Percentiles rank a stretch among this genome's conserved stretches.
These are phyloP conservation scores for Hystrix cristata DNA, from an alignment of 2,113 vertebrate genomes.

Conservation along the genomic window DNA sequence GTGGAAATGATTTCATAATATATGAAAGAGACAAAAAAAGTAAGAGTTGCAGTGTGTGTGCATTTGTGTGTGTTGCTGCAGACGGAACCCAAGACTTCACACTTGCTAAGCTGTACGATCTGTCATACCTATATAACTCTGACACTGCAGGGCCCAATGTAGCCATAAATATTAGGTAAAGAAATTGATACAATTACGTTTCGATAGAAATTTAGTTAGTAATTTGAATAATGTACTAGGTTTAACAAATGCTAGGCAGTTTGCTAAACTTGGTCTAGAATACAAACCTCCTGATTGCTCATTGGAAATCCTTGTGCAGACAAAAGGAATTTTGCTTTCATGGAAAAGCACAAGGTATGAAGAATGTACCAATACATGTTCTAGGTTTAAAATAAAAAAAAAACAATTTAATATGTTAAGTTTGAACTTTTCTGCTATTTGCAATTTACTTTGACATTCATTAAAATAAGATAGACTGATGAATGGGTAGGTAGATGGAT, in stretches of 20 bases:
- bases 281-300: neutral
- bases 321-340: neutral
- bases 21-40: neutral
- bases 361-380: neutral
- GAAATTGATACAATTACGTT: neutral
- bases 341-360: neutral
- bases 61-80: neutral
- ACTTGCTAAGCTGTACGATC: neutral
- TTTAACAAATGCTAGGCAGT: neutral
- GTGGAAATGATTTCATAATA: neutral
- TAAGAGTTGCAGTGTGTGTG: neutral
- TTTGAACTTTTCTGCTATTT: neutral
- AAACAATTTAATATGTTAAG: neutral
- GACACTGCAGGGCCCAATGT: neutral
- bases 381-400: too few species aligned
- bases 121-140: neutral
- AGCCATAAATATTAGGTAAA: neutral
- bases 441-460: neutral
- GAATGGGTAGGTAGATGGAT: neutral
- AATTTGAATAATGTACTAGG: neutral
- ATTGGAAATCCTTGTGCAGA: neutral
- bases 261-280: neutral
- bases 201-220: neutral
- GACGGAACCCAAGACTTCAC: neutral
- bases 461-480: conserved; percentile 13